phyloP scores from a whole-genome alignment of 2,113 vertebrate genomes.

The Bungarus multicinctus region DNA sequence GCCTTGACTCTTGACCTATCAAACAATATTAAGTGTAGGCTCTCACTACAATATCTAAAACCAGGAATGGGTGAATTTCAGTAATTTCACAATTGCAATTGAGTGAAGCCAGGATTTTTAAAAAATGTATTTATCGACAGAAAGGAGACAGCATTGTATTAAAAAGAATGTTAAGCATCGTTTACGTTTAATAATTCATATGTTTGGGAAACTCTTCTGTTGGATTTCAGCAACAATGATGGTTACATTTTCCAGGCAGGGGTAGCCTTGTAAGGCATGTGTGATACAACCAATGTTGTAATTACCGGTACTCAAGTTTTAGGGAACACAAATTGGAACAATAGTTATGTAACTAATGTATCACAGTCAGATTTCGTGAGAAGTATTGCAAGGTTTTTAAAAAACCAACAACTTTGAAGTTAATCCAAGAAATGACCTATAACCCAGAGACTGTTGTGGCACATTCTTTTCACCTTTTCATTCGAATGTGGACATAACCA shows the following conservation, averaged over 20 bases:
- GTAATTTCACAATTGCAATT: not conserved
- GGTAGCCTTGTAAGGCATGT: not conserved
- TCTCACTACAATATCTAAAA: too few relatives aligned
- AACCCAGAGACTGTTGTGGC: not conserved
- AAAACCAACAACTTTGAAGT: constrained; percentile 16
- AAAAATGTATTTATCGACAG: not conserved
- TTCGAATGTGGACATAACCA: constrained; percentile 1
- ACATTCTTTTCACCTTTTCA: constrained; percentile 20
- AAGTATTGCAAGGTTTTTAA: constrained; percentile 1
- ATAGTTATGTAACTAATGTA: not conserved
- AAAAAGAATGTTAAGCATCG: not conserved
- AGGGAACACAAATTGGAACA: constrained; percentile 5
- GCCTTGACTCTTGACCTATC: too few relatives aligned
- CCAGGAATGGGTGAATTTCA: too few relatives aligned
- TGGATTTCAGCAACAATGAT: not conserved
- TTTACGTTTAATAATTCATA: not conserved
- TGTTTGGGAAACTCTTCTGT: not conserved
- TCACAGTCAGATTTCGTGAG: not conserved
- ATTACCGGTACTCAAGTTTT: not conserved
- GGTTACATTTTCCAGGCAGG: not conserved
- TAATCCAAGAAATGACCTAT: constrained; percentile 22
- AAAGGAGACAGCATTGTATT: not conserved
- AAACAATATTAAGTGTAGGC: too few relatives aligned
- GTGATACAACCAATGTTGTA: not conserved
- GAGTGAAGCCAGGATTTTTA: not conserved